phyloP scores from a whole-genome alignment of 2,888 invertebrate species.

The Calephelis perditalis region DNA sequence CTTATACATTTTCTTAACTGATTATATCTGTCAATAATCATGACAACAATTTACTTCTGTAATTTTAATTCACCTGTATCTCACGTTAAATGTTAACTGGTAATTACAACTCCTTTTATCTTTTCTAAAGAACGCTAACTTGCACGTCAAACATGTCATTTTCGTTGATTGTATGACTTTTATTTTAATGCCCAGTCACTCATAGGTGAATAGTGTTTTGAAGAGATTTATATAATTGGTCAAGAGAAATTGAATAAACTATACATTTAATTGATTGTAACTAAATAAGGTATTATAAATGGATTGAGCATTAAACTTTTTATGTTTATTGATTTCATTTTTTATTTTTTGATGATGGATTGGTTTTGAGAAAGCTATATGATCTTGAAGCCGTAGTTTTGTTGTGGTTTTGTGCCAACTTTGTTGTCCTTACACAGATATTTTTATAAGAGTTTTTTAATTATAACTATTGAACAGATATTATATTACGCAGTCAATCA shows the following conservation, averaged over 20 bases:
- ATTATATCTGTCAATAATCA: conserved; percentile 37
- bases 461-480: no score
- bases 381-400: conserved; percentile 1
- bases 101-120: conserved; percentile 46
- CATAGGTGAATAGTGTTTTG: conserved; percentile 22
- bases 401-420: background rate
- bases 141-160: conserved; percentile 35
- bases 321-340: background rate
- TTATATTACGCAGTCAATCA: no score
- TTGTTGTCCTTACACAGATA: no score
- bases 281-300: conserved; percentile 13
- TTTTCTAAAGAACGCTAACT: conserved; percentile 29
- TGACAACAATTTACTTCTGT: conserved; percentile 42
- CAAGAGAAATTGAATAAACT: conserved; percentile 26
- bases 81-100: conserved; percentile 33
- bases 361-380: conserved; percentile 8
- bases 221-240: conserved; percentile 23
- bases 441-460: no score
- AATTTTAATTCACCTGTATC: conserved; percentile 30
- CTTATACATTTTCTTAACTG: conserved; percentile 12
- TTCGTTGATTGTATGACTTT: conserved; percentile 35
- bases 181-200: conserved; percentile 30
- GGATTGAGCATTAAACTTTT: conserved; percentile 1
- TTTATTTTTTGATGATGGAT: background rate
- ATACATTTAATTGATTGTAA: conserved; percentile 18